phyloP scores from a whole-genome alignment of 2,888 invertebrate genomes.

The Agrochola circellaris region DNA sequence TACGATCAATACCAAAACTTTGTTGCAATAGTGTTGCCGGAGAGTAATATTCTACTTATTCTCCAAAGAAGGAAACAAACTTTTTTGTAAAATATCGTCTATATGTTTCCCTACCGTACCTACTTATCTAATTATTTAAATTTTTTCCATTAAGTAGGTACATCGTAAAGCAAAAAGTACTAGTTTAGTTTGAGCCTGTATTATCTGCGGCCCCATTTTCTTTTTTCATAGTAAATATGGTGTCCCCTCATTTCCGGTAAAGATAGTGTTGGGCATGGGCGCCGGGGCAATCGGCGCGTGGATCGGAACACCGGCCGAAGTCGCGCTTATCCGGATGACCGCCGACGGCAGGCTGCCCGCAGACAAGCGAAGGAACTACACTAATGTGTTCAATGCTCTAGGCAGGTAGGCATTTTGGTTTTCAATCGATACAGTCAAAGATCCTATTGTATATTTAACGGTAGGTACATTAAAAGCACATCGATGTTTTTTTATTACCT shows the following conservation, averaged over 20 bases:
- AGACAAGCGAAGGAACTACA: constrained; percentile 97
- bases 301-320: constrained; percentile 99
- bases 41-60: no score
- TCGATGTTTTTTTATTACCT: neutral
- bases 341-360: constrained; percentile 98
- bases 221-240: constrained; percentile 37
- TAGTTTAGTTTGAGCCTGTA: no score
- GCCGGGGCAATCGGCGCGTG: constrained; percentile 97
- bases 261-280: constrained; percentile 95
- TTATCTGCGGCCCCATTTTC: neutral
- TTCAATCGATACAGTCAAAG: neutral
- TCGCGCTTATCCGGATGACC: constrained; percentile 99
- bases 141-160: no score
- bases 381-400: constrained; percentile 97
- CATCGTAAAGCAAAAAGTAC: no score
- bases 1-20: no score
- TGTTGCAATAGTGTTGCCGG: no score
- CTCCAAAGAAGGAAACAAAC: no score
- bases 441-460: neutral
- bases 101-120: no score
- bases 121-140: no score
- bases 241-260: constrained; percentile 81
- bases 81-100: no score
- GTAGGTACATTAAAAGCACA: neutral
- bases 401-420: constrained; percentile 91